Percentiles rank a stretch among this genome's conserved stretches.
phyloP scores from a whole-genome alignment of 1,140 invertebrate genomes.

The Dendroctonus ponderosae region DNA sequence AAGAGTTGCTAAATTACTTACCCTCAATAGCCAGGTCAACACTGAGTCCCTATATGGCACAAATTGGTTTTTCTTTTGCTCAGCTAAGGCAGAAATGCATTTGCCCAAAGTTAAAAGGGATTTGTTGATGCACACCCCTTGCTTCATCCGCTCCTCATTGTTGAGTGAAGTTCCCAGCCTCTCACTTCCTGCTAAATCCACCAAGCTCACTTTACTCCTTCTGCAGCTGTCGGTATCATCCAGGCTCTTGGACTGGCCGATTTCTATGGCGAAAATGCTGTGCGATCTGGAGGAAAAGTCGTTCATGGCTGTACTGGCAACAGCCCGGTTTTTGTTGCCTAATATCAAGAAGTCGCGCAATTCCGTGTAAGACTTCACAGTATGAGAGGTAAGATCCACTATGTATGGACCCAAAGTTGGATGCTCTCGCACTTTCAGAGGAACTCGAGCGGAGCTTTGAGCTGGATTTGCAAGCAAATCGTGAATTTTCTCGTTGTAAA shows the following conservation, averaged over 20 bases:
- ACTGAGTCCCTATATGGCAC: constrained; percentile 99
- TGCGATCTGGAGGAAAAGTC: constrained; percentile 77
- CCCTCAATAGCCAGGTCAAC: constrained; percentile 92
- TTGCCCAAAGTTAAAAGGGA: constrained; percentile 80
- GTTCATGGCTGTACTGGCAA: constrained; percentile 74
- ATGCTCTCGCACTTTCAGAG: constrained; percentile 72
- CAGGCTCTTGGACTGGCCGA: constrained; percentile 56
- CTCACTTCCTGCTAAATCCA: constrained; percentile 86
- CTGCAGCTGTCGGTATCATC: constrained; percentile 37
- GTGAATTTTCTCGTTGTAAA: constrained; percentile 85
- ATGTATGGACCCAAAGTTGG: constrained; percentile 72
- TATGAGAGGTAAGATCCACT: constrained; percentile 67
- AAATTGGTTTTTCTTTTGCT: constrained; percentile 62
- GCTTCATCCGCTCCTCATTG: constrained; percentile 70
- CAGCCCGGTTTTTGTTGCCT: constrained; percentile 79
- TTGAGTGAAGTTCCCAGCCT: constrained; percentile 64
- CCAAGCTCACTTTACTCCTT: constrained; percentile 76
- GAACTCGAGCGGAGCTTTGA: constrained; percentile 51
- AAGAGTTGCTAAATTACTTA: constrained; percentile 26
- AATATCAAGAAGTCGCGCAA: constrained; percentile 70
- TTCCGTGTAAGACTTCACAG: constrained; percentile 63
- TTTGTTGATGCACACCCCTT: constrained; percentile 78
- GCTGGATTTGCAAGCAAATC: constrained; percentile 62
- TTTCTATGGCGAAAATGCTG: constrained; percentile 65
- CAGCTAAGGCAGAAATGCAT: constrained; percentile 64